Percentiles rank a stretch among this genome's conserved stretches.
Evolutionary conservation across 2,888 invertebrate species (phyloP).

Genomic region (Dasypogon diadema): DNA sequence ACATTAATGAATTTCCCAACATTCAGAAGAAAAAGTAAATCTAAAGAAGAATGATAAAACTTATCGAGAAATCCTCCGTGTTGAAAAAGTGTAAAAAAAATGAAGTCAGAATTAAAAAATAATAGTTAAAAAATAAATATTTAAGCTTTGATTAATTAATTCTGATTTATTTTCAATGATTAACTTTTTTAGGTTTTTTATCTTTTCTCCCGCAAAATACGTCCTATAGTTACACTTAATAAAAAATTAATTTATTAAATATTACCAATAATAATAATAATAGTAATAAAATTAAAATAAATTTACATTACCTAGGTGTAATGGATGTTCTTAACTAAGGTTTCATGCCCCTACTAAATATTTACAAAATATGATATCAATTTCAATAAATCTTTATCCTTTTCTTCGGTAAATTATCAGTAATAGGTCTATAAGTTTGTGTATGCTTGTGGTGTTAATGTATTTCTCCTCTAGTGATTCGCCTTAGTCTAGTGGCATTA

Average conservation of each 20-base stretch:
- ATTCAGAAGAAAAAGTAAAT: constrained; percentile 25
- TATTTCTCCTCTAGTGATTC: neutral
- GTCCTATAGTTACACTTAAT: constrained; percentile 31
- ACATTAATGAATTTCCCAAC: constrained; percentile 21
- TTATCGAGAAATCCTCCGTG: constrained; percentile 3
- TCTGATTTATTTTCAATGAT: neutral
- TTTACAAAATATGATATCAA: constrained; percentile 42
- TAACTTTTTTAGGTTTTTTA: neutral
- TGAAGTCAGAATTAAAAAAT: neutral
- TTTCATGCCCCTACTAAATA: constrained; percentile 25
- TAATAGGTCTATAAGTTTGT: neutral
- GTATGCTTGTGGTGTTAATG: constrained; percentile 11
- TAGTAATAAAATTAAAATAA: constrained; percentile 37
- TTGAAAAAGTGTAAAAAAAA: constrained; percentile 9
- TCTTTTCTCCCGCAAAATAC: constrained; percentile 20
- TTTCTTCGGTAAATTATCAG: neutral
- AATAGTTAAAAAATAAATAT: constrained; percentile 35
- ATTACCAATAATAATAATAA: constrained; percentile 37
- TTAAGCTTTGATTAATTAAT: constrained; percentile 27
- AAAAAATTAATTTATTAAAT: constrained; percentile 48
- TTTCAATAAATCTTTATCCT: constrained; percentile 4
- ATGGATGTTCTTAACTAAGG: constrained; percentile 38
- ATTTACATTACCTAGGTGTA: constrained; percentile 42
- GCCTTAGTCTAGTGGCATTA: constrained; percentile 5
- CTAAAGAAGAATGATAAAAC: constrained; percentile 29